Evolutionary conservation across 2,113 vertebrate genomes (phyloP).

Genomic region (Anguilla japonica): DNA sequence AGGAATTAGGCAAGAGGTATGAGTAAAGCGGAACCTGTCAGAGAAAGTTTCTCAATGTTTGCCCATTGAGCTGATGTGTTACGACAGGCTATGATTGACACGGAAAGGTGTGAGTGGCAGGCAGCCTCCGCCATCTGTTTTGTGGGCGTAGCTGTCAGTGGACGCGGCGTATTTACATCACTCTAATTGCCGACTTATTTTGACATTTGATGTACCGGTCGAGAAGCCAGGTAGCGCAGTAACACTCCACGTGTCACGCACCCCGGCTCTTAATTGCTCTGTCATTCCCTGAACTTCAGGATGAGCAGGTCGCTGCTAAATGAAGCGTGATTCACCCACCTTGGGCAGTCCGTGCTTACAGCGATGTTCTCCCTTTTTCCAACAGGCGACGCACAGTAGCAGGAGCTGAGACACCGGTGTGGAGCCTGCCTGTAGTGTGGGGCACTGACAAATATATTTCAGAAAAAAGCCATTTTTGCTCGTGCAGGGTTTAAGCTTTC

Average conservation of each 20-base stretch:
- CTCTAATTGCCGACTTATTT: constrained; percentile 69
- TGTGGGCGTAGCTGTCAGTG: constrained; percentile 54
- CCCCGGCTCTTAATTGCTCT: constrained; percentile 63
- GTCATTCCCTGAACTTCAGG: constrained; percentile 66
- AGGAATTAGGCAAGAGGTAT: constrained; percentile 43
- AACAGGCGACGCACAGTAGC: constrained; percentile 36
- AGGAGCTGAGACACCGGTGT: constrained; percentile 31
- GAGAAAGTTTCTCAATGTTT: constrained; percentile 59
- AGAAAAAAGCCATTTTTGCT: background rate
- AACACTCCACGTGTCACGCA: constrained; percentile 58
- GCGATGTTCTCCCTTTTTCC: constrained; percentile 42
- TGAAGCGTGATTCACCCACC: constrained; percentile 54
- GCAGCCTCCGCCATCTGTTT: constrained; percentile 28
- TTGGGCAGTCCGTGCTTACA: constrained; percentile 35
- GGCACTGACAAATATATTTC: background rate
- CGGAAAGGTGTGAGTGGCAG: constrained; percentile 59
- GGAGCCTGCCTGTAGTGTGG: constrained; percentile 27
- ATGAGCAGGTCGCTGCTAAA: constrained; percentile 56
- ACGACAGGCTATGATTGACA: constrained; percentile 71
- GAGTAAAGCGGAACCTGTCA: constrained; percentile 48
- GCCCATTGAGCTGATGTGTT: constrained; percentile 67
- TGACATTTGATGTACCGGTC: constrained; percentile 60
- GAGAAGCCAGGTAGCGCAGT: constrained; percentile 60
- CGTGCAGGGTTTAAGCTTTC: background rate
- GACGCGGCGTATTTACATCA: constrained; percentile 65